Evolutionary conservation across 2,113 vertebrate genomes (phyloP), one percentile per base, ranked within the genome.

Genomic region (Reinhardtius hippoglossoides): DNA sequence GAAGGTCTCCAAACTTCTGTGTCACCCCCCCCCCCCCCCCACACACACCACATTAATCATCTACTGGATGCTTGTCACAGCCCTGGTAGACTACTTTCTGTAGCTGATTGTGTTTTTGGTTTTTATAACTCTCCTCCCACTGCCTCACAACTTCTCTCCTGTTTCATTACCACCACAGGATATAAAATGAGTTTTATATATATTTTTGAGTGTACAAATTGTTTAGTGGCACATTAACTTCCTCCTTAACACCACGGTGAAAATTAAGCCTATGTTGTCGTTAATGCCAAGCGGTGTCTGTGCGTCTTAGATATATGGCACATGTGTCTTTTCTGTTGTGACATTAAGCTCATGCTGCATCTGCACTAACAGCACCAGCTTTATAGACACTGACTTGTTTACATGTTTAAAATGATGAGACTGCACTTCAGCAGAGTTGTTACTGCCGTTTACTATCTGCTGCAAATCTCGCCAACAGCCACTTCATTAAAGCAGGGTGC

Each of bases 321-420:
- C 27, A 5, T 24, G 24, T 56, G 35, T 63, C 31, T 21, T 69
- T 26, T 64, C 67, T 78, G 71, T 50, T 57, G 6, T 15, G 61
- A 18, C 75, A 44, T 55, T 54, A 66, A 60, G 44, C 61, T 71
- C 9, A 52, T 52, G 60, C 50, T 67, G 44, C 31, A 20, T 23
- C 13, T 42, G 27, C 48, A 35, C 13, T 71, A 76, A 55, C 65
- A 52, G 21, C n/a, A 4, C 40, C 31, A 31, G 54, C 31, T 76
- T 74, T 69, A 78, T 57, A 24, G 55, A 65, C 9, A 16, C 15
- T 1, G 3, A 59, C 56, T 67, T 79, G 71, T 78, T 83, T 76
- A 64, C 64, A 74, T 13, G 68, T 60, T 27, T 9, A 71, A 78
- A 87, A 83, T 75, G 82, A 87, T 79, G 78, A 88, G 55, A 21